Evolutionary conservation across 2,113 vertebrate genomes (phyloP), one percentile per base, ranked within the genome.

Genomic region (Lichenostomus cassidix): DNA sequence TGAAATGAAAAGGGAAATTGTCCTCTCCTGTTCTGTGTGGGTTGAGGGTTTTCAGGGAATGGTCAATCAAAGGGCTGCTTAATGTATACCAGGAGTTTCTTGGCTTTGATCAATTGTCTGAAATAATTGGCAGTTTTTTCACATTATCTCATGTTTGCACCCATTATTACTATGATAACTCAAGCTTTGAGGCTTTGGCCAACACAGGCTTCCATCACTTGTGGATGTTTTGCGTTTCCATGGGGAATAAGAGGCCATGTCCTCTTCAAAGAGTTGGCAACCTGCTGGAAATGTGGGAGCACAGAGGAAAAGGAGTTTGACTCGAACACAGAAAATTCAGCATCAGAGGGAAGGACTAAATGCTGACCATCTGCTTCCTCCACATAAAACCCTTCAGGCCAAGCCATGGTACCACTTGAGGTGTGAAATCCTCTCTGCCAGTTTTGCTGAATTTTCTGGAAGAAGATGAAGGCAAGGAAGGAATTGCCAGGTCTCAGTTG

Each of bases 81-180:
- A 90, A 92, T 67, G 65, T 68, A 5, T 76, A 84, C 27, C 42
- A 55, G 28, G 69, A 80, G 37, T 50, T 91, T 46, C 78, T 65
- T 55, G 62, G 58, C 93, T 97, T 96, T 96, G 94, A 97, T 97
- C 91, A 79, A 65, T 87, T 87, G 79, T 83, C 52, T 76, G 78
- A 60, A 87, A 76, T 87, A 91, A 95, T 27, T 85, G 87, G 24
- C 60, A 89, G 44, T 16, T 85, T 64, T 56, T 87, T 84, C 5
- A 1, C 4, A 1, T 87, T 64, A 81, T 42, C 25, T 89, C 44
- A 22, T 46, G n/a, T 65, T 42, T 67, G 37, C 64, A 46, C 18
- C 69, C 53, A 7, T 50, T 69, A 87, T 73, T 80, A 60, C 84
- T 62, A 49, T 25, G 62, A 10, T 33, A 93, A 68, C 50, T 85